These are phyloP conservation scores for Onthophagus taurus DNA, from an alignment of 1,140 invertebrate genomes.

Conservation along the genomic window DNA sequence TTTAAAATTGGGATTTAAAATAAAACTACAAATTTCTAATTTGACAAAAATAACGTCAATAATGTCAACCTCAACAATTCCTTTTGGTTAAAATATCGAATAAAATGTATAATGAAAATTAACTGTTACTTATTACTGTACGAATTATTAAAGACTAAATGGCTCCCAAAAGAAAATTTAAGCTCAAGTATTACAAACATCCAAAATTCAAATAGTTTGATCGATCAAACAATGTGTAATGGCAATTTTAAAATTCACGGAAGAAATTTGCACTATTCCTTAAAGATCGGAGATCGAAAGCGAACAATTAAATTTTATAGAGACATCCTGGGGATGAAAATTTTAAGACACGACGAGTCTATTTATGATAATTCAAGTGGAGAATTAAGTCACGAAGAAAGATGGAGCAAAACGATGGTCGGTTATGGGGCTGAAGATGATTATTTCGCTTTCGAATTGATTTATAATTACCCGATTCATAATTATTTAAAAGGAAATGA, in stretches of 20 bases:
- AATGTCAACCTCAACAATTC: no score
- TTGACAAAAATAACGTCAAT: no score
- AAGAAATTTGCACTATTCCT: slow-evolving; percentile 87
- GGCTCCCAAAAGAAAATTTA: no score
- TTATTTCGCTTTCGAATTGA: slow-evolving; percentile 94
- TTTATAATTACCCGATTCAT: slow-evolving; percentile 93
- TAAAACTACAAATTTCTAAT: no score
- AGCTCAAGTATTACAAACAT: no score
- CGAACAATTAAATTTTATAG: slow-evolving; percentile 79
- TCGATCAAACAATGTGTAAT: no score
- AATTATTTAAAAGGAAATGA: slow-evolving; percentile 82
- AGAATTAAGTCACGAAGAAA: slow-evolving; percentile 88
- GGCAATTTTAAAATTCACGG: slow-evolving; percentile 44
- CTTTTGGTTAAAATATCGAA: no score
- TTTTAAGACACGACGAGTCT: slow-evolving; percentile 95
- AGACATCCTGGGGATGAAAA: slow-evolving; percentile 90
- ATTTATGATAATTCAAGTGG: slow-evolving; percentile 42
- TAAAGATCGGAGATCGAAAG: slow-evolving; percentile 84
- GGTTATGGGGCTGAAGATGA: slow-evolving; percentile 92
- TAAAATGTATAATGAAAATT: no score
- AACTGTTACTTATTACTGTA: no score
- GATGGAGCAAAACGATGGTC: slow-evolving; percentile 99
- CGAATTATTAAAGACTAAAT: no score
- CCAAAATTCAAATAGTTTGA: no score
- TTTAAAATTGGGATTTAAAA: no score